These are phyloP conservation scores for Ethmia dodecea DNA, from an alignment of 2,888 invertebrate species.

Conservation along the genomic window DNA sequence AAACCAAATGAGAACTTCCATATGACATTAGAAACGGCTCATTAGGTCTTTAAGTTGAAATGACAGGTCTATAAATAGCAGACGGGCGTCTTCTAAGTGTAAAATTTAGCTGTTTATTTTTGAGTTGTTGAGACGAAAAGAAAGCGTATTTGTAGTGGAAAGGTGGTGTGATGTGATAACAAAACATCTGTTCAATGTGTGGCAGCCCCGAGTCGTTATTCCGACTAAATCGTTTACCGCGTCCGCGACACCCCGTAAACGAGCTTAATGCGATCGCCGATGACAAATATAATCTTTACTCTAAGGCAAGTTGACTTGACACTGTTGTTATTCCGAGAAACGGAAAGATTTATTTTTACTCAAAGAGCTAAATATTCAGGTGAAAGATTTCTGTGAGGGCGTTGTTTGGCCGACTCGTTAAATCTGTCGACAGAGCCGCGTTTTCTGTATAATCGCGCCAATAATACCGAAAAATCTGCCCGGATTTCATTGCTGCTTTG, in stretches of 20 bases:
- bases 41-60: conserved; percentile 69
- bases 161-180: conserved; percentile 48
- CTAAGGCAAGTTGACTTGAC: conserved; percentile 67
- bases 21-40: conserved; percentile 69
- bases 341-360: conserved; percentile 71
- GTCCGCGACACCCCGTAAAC: conserved; percentile 59
- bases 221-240: conserved; percentile 60
- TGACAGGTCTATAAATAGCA: conserved; percentile 70
- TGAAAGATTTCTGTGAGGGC: conserved; percentile 70
- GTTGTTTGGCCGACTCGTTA: conserved; percentile 63
- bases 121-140: conserved; percentile 42
- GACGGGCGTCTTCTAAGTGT: conserved; percentile 39
- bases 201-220: conserved; percentile 36
- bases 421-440: conserved; percentile 57
- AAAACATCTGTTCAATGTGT: conserved; percentile 64
- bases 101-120: conserved; percentile 52
- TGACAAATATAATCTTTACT: conserved; percentile 76
- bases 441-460: conserved; percentile 74
- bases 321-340: conserved; percentile 73
- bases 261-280: conserved; percentile 61
- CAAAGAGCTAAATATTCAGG: conserved; percentile 75
- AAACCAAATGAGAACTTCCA: conserved; percentile 56
- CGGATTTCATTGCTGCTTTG: conserved; percentile 57
- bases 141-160: conserved; percentile 42
- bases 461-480: conserved; percentile 63